Base-by-base conservation (phyloP, 2,888 invertebrate genomes). In the Lottia scabra region DNA sequence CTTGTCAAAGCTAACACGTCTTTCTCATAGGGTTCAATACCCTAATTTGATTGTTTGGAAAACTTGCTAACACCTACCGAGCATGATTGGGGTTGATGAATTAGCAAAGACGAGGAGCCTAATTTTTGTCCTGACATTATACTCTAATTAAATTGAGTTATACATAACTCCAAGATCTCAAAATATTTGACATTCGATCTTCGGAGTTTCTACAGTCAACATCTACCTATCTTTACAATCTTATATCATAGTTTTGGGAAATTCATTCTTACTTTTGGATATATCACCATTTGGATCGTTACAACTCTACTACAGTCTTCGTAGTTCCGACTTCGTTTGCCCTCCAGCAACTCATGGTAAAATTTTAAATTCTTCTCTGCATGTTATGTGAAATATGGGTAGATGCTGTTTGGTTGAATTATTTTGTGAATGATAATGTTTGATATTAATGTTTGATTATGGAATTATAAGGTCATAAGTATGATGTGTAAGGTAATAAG, bases 41-140 rank as follows among this genome's bases (percentile, higher is more conserved):
- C 38, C 13, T 56, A 56, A 56, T 56, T 23, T 23, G 56, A 56
- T 56, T 56, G 56, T 56, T 56, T 56, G 19, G 19, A 56, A 56
- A 56, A 56, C 56, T 56, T 56, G 56, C 56, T 56, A 56, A 56
- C 56, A 56, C 56, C 56, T 56, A 56, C 56, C 23, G 19, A 56
- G 38, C 56, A n/a, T 23, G 56, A 23, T 23, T 23, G 23, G 56
- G 56, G 13, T 15, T 23, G 19, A 19, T 56, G 56, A 56, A 56
- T 56, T 19, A 56, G 19, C 56, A 56, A 56, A 56, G 56, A 19
- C 56, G 19, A 12, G 23, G 19, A 23, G 56, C 12, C 10, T 1
- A 56, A n/a, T n/a, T n/a, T 23, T 10, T 56, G 10, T 19, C 13
- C 56, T 56, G 56, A 56, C 56, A 56, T 23, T 56, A 56, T 56